phyloP scores from a whole-genome alignment of 2,888 invertebrate genomes.

The Ophion slaviceki region DNA sequence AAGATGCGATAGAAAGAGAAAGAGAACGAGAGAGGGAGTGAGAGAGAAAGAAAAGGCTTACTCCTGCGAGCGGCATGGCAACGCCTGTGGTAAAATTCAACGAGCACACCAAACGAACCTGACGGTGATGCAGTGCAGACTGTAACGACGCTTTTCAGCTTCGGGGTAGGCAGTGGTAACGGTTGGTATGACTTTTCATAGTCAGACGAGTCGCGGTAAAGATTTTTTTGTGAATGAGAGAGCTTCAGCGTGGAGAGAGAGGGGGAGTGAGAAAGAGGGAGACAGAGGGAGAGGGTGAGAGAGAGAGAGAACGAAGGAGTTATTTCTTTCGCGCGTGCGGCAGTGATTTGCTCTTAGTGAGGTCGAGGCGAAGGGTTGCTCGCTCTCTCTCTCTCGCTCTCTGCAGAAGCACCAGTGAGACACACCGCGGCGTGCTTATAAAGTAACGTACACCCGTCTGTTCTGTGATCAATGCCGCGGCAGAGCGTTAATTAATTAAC shows the following conservation, averaged over 20 bases:
- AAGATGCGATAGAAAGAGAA: background rate
- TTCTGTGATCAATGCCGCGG: constrained; percentile 77
- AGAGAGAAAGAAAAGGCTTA: constrained; percentile 18
- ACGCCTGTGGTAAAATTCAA: constrained; percentile 43
- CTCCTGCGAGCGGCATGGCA: constrained; percentile 21
- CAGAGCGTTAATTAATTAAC: constrained; percentile 78
- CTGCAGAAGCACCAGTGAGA: constrained; percentile 43
- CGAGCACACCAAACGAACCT: constrained; percentile 43
- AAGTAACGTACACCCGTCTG: constrained; percentile 65
- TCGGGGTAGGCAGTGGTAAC: constrained; percentile 55
- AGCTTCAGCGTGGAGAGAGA: constrained; percentile 3
- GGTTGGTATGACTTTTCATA: constrained; percentile 45
- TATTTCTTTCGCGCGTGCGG: constrained; percentile 49
- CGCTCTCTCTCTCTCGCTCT: constrained; percentile 26
- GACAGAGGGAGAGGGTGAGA: background rate
- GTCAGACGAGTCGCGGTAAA: constrained; percentile 46
- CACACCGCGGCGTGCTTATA: constrained; percentile 58
- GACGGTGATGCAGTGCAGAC: constrained; percentile 34
- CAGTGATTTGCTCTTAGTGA: constrained; percentile 50
- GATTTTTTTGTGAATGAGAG: constrained; percentile 40
- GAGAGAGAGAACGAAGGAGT: constrained; percentile 20
- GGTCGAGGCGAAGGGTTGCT: constrained; percentile 43
- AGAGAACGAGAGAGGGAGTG: background rate
- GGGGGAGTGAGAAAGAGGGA: constrained; percentile 6
- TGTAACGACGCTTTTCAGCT: constrained; percentile 48